phyloP scores from a whole-genome alignment of 2,113 vertebrate species.

The Hemibagrus wyckioides region DNA sequence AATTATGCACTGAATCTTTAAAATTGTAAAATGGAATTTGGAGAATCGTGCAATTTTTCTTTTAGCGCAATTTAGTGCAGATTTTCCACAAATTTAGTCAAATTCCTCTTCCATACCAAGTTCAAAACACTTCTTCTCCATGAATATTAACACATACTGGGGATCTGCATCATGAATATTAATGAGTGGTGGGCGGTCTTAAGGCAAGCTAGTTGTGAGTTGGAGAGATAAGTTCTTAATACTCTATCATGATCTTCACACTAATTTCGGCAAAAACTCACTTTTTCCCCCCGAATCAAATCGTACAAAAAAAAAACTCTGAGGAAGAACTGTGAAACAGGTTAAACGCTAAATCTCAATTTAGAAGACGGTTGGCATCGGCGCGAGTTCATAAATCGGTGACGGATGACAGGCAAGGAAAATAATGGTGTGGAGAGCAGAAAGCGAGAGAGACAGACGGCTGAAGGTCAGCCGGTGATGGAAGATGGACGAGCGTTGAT shows the following conservation, averaged over 20 bases:
- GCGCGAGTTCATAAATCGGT: background rate
- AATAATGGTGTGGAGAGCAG: slow-evolving; percentile 53
- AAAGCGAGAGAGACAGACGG: slow-evolving; percentile 24
- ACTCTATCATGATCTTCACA: background rate
- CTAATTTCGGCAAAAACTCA: background rate
- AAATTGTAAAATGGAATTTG: background rate
- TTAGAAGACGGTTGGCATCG: background rate
- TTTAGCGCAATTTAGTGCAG: too few species aligned
- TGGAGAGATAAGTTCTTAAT: background rate
- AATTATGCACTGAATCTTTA: background rate
- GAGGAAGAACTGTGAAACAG: background rate
- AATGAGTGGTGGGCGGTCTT: background rate
- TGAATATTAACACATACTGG: background rate
- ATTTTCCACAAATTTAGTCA: too few species aligned
- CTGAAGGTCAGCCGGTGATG: slow-evolving; percentile 18
- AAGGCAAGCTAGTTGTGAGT: background rate
- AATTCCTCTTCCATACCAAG: background rate
- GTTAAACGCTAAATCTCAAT: background rate
- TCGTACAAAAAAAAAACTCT: background rate
- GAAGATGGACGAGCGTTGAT: slow-evolving; percentile 52
- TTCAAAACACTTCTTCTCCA: background rate
- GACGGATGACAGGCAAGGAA: slow-evolving; percentile 1
- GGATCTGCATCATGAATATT: background rate
- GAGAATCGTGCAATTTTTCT: too few species aligned
- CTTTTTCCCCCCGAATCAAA: background rate